Percentiles rank a stretch among this genome's conserved stretches.
These are phyloP conservation scores for Amphimallon solstitiale DNA, from an alignment of 2,888 invertebrate genomes.

Conservation along the genomic window DNA sequence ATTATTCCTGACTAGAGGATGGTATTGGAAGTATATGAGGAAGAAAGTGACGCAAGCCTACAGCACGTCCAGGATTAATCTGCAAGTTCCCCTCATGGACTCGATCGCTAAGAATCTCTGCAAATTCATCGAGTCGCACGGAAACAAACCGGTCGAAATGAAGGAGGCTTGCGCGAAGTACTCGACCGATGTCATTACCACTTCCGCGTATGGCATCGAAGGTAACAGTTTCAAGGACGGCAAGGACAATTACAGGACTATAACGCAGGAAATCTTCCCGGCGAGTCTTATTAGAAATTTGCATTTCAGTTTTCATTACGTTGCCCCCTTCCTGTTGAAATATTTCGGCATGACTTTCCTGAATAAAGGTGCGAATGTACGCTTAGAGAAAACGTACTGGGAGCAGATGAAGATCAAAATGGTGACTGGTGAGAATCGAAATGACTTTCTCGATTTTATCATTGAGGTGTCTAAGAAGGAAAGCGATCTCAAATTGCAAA, in stretches of 20 bases:
- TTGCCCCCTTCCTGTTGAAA: slow-evolving; percentile 42
- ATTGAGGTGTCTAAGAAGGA: slow-evolving; percentile 64
- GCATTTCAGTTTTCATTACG: slow-evolving; percentile 42
- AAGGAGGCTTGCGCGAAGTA: slow-evolving; percentile 54
- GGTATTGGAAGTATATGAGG: slow-evolving; percentile 66
- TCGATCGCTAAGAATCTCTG: slow-evolving; percentile 53
- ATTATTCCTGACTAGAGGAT: slow-evolving; percentile 63
- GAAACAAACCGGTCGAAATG: slow-evolving; percentile 38
- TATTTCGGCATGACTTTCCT: slow-evolving; percentile 36
- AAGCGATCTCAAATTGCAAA: slow-evolving; percentile 8
- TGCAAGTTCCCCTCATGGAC: slow-evolving; percentile 64
- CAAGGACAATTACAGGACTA: slow-evolving; percentile 55
- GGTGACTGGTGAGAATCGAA: slow-evolving; percentile 55
- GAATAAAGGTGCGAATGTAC: slow-evolving; percentile 25
- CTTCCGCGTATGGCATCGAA: slow-evolving; percentile 60
- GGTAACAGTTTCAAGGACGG: slow-evolving; percentile 55
- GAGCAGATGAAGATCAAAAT: slow-evolving; percentile 38
- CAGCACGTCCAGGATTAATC: slow-evolving; percentile 67
- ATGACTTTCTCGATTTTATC: slow-evolving; percentile 70
- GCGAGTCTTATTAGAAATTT: slow-evolving; percentile 42
- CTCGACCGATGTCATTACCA: slow-evolving; percentile 61
- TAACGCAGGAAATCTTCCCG: slow-evolving; percentile 47
- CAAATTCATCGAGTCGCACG: slow-evolving; percentile 15
- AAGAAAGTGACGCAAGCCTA: slow-evolving; percentile 67
- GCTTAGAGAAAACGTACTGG: slow-evolving; percentile 31